Base-by-base conservation (phyloP, 2,888 invertebrate genomes). In the Tipula unca region DNA sequence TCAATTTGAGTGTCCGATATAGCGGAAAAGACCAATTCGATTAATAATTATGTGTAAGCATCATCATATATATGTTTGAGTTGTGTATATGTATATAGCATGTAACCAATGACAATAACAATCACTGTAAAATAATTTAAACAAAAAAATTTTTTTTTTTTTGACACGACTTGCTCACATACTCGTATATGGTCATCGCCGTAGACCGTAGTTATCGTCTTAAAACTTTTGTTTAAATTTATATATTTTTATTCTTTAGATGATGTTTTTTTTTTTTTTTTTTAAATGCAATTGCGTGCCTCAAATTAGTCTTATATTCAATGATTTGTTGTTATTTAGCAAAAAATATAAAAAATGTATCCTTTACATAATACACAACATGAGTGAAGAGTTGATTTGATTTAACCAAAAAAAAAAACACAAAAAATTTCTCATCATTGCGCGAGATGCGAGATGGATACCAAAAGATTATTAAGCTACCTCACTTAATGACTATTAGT, bases 11-110 rank as follows among this genome's bases (percentile, higher is more conserved):
- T 25, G 69, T 20, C 69, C 69, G 69, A 69, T 69, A 69, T 69
- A 69, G 69, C 69, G 69, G 69, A 69, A 69, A 25, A 25, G 25
- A 69, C 20, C 69, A 69, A 69, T 69, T 25, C 25, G 69, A 25
- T 69, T 25, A 69, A 69, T 69, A 69, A 69, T 69, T 69, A 69
- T 69, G 69, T 69, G 69, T 69, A 69, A 69, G 69, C 69, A 69
- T 69, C 25, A 69, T 39, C 3, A 48, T n/a, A 42, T n/a, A 13
- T n/a, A 48, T 17, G 3, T 17, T 17, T 17, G 48, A 32, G 32
- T 5, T 36, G 10, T 2, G n/a, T 35, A 3, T 10, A 39, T 10
- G n/a, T 4, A n/a, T 69, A 25, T 69, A 69, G 69, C 69, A 69
- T 69, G 69, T 69, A 69, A 69, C 69, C 69, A 69, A 25, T 14